Conservation (phyloP, 1,140 invertebrate genomes). For the Drosophila erecta region DNA sequence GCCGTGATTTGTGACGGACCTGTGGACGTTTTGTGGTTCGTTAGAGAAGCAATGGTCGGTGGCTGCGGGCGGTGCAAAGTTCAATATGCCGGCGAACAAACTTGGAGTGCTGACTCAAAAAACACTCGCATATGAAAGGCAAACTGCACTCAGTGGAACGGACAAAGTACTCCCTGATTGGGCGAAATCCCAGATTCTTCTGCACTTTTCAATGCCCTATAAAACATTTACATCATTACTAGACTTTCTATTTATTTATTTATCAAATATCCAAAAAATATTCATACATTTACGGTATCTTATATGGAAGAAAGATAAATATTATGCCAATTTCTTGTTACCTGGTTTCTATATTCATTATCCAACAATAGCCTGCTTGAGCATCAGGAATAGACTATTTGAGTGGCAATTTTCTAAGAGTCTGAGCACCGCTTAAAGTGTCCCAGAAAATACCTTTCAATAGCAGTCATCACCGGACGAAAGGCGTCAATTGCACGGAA, state of each 20-base stretch:
- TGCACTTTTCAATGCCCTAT: not conserved
- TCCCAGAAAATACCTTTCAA: not conserved
- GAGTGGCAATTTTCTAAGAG: too few species aligned
- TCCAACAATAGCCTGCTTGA: too few species aligned
- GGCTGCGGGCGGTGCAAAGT: slow-evolving; percentile 50
- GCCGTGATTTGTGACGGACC: slow-evolving; percentile 58
- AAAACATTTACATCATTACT: too few species aligned
- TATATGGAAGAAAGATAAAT: too few species aligned
- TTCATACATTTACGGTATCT: too few species aligned
- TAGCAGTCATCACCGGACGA: not conserved
- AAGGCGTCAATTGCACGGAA: slow-evolving; percentile 19
- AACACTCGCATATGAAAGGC: slow-evolving; percentile 29
- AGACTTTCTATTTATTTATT: too few species aligned
- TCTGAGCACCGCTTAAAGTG: not conserved
- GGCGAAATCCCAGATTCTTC: not conserved
- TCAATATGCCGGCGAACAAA: slow-evolving; percentile 63
- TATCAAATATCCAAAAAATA: too few species aligned
- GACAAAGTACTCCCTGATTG: not conserved
- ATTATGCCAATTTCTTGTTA: too few species aligned
- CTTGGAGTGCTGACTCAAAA: slow-evolving; percentile 60
- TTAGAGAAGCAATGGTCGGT: slow-evolving; percentile 40
- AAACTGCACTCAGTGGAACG: slow-evolving; percentile 9
- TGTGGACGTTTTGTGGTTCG: slow-evolving; percentile 65
- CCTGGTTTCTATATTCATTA: too few species aligned
- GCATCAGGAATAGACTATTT: too few species aligned